Percentiles rank a stretch among this genome's conserved stretches.
Evolutionary conservation across 2,797 vertebrate genomes (phyloP).

Genomic region (Ciconia nigra): DNA sequence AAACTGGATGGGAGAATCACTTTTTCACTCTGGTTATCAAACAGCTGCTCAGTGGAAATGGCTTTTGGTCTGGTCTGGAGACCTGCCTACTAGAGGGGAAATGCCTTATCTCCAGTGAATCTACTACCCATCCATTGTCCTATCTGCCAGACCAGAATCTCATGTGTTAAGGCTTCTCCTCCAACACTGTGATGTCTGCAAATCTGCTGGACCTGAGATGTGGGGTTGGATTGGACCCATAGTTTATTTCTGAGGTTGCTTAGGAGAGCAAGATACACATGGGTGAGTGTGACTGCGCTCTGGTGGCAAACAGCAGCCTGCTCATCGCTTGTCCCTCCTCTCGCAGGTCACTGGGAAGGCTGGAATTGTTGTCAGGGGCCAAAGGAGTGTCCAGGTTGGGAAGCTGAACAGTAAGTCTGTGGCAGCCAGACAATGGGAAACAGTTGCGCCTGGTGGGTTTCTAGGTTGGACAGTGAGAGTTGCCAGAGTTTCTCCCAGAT

Average conservation of each 20-base stretch:
- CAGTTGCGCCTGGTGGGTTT: background rate
- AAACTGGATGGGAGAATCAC: background rate
- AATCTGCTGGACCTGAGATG: background rate
- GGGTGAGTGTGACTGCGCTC: background rate
- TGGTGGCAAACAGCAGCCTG: background rate
- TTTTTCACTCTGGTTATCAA: background rate
- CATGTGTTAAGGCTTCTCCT: background rate
- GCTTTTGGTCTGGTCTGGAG: background rate
- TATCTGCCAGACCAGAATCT: background rate
- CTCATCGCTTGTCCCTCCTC: background rate
- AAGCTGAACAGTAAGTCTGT: slow-evolving; percentile 56
- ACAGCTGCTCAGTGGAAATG: background rate
- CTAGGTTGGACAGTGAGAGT: background rate
- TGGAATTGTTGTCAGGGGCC: slow-evolving; percentile 49
- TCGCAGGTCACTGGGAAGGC: slow-evolving; percentile 49
- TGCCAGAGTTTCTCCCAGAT: background rate
- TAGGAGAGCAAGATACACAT: background rate
- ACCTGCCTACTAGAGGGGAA: background rate
- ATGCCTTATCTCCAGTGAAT: background rate
- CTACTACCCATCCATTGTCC: background rate
- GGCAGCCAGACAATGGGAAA: background rate
- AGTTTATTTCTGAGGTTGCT: background rate
- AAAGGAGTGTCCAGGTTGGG: slow-evolving; percentile 21
- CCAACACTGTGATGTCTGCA: background rate
- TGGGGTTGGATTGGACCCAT: background rate